Conservation (phyloP, 2,888 invertebrate genomes). For the Panopea generosa region DNA sequence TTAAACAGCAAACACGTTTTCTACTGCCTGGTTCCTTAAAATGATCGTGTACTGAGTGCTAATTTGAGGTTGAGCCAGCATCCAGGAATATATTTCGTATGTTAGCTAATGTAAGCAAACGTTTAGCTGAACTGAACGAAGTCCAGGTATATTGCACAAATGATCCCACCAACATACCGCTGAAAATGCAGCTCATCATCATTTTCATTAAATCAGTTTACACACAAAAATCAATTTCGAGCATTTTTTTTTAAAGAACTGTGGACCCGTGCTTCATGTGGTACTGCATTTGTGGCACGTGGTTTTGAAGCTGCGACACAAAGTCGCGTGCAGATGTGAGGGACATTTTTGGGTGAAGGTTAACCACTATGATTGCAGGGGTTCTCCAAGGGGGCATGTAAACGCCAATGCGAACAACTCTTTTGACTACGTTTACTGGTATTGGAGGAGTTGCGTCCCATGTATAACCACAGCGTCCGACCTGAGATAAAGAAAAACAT, state of each 20-base stretch:
- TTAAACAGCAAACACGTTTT: no score
- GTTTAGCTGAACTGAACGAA: no score
- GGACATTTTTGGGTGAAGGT: conserved; percentile 79
- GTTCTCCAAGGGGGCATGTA: conserved; percentile 79
- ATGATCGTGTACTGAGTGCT: no score
- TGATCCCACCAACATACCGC: no score
- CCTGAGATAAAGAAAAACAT: conserved; percentile 52
- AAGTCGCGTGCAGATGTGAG: conserved; percentile 79
- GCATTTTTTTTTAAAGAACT: conserved; percentile 45
- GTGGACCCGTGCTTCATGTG: conserved; percentile 54
- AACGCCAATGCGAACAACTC: conserved; percentile 74
- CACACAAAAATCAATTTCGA: no score
- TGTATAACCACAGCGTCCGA: conserved; percentile 67
- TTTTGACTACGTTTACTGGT: conserved; percentile 71
- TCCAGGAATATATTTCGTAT: no score
- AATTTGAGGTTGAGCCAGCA: no score
- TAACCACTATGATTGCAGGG: conserved; percentile 70
- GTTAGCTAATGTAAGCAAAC: no score
- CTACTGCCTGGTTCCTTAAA: no score
- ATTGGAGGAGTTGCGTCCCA: conserved; percentile 77
- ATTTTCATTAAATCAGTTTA: no score
- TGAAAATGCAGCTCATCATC: no score
- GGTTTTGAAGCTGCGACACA: conserved; percentile 76
- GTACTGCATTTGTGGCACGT: conserved; percentile 76
- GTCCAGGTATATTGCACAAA: no score